Evolutionary conservation across 1,140 invertebrate genomes (phyloP), one percentile per base, ranked within the genome.

Genomic region (Tribolium castaneum): DNA sequence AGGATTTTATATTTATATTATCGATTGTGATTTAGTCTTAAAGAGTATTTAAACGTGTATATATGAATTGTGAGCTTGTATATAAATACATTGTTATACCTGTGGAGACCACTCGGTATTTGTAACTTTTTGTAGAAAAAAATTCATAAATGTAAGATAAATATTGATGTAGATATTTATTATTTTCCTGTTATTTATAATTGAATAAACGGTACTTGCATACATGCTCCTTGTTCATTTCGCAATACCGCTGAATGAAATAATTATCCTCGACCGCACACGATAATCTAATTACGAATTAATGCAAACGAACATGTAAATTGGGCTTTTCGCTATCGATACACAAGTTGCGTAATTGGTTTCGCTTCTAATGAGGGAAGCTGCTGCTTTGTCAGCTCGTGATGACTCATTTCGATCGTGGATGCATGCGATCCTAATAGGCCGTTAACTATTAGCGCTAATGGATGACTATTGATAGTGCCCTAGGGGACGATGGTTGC

Each of bases 111-210:
- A 75, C 52, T 77, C 13, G 50, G 73, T 79, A 79, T 79, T 66
- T 54, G 66, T 76, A 71, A 73, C 35, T 71, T 80, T 80, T 74
- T 80, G 78, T 79, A 79, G 78, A 78, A 78, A 78, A 9, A 52
- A 78, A 39, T 10, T 39, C 50, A 30, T 73, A 73, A 52, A 73
- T 75, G 59, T 75, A 70, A 74, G 73, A 73, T 76, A 78, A 75
- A 75, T 76, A 79, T 79, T 79, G 74, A 79, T 79, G 78, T 79
- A 79, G 78, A 79, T 79, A 79, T 79, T 79, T 79, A 79, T 79
- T 79, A 76, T 79, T 76, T 79, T 59, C 59, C 74, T 80, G 78
- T 80, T 80, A 80, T 80, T 80, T 80, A 80, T 80, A 76, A 62
- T 51, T 80, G 66, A 80, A 80, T 80, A 80, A 80, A 80, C 70